A percentile compares a stretch with the other conserved stretches of the same genome.
Evolutionary conservation across 2,113 vertebrate species (phyloP).

Genomic region (Grammomys surdaster): DNA sequence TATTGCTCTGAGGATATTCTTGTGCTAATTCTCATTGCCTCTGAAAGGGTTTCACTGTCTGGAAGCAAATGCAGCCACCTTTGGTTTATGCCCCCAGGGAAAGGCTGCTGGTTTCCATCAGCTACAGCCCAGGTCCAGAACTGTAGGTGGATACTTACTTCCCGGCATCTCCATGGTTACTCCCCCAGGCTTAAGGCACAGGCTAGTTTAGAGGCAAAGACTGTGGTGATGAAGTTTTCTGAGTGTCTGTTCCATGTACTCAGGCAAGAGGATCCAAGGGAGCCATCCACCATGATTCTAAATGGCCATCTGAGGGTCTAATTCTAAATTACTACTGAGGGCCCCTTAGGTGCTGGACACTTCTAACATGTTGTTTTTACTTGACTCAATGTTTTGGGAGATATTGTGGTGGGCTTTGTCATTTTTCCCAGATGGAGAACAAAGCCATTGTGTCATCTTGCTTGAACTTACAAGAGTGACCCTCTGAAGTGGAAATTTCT

Average conservation of each 20-base stretch:
- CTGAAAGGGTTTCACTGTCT: neutral
- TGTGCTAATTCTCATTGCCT: neutral
- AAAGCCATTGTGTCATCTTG: neutral
- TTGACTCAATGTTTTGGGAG: neutral
- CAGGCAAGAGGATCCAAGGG: neutral
- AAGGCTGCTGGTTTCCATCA: too few relatives aligned
- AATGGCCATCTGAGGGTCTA: neutral
- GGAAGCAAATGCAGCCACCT: rapidly evolving
- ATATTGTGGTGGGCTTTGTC: neutral
- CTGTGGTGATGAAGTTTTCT: rapidly evolving
- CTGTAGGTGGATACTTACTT: neutral
- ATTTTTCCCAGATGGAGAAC: neutral
- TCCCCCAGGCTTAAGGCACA: neutral
- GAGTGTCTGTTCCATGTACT: rapidly evolving
- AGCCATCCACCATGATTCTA: neutral
- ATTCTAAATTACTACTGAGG: neutral
- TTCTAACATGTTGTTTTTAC: neutral
- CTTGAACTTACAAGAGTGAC: neutral
- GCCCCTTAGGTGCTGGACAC: neutral
- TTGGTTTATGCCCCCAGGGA: rapidly evolving
- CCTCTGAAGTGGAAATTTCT: too few relatives aligned
- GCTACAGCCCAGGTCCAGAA: neutral
- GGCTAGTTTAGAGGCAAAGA: neutral
- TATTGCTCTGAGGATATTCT: rapidly evolving
- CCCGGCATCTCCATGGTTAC: rapidly evolving